A percentile compares a stretch with the other conserved stretches of the same genome.
Conservation (phyloP, 2,797 vertebrate species). For the Danio aesculapii region DNA sequence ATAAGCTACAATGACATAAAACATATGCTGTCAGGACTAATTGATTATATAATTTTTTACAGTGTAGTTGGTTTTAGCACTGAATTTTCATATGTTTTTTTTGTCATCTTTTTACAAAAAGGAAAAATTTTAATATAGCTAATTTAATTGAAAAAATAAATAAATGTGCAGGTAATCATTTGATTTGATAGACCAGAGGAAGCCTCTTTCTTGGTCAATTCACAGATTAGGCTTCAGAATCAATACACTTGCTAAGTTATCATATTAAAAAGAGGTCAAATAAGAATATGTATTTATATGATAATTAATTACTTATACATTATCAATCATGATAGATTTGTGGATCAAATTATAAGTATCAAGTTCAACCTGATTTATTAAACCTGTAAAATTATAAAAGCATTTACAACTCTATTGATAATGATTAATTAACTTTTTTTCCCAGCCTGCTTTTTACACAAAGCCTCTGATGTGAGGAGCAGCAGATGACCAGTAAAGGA, state of each 20-base stretch:
- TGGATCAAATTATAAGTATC: neutral
- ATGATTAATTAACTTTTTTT: neutral
- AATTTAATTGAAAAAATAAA: neutral
- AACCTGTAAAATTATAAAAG: neutral
- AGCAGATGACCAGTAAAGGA: constrained; percentile 2
- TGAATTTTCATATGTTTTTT: no score
- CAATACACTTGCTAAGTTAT: neutral
- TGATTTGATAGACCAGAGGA: neutral
- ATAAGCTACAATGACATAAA: no score
- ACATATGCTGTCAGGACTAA: no score
- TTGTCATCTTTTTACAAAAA: neutral
- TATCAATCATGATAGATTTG: no score
- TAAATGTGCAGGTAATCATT: neutral
- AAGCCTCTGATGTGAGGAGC: neutral
- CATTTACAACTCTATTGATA: neutral
- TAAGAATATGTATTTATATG: no score
- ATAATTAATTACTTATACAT: no score
- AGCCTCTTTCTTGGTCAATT: neutral
- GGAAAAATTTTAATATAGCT: neutral
- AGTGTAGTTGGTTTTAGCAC: no score
- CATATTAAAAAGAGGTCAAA: no score
- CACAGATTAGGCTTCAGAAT: neutral
- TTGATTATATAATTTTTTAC: no score
- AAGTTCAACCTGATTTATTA: neutral
- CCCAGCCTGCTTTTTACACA: no score